Percentiles rank a stretch among this genome's conserved stretches.
These are phyloP conservation scores for Melipona bicolor DNA, from an alignment of 2,888 invertebrate species.

Conservation along the genomic window DNA sequence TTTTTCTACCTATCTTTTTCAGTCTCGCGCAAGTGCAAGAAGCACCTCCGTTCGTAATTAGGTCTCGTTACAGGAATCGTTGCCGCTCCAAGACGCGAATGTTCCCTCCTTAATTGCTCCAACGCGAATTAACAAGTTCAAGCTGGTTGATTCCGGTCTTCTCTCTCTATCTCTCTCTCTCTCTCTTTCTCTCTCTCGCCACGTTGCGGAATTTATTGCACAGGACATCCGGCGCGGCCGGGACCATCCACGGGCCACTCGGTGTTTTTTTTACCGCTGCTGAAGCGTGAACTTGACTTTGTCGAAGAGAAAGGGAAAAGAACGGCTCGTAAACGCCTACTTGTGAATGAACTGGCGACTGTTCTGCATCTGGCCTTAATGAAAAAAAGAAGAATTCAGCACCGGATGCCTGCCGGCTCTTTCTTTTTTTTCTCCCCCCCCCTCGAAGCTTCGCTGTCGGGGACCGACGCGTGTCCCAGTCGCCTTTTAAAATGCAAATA, in stretches of 20 bases:
- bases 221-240: constrained; percentile 45
- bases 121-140: constrained; percentile 32
- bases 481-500: background rate
- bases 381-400: constrained; percentile 44
- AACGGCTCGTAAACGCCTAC: constrained; percentile 44
- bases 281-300: constrained; percentile 57
- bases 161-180: background rate
- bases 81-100: background rate
- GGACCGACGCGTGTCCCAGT: background rate
- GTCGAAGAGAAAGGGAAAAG: constrained; percentile 35
- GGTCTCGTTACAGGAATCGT: background rate
- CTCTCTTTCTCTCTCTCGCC: background rate
- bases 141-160: constrained; percentile 20
- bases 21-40: background rate
- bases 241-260: no score
- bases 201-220: constrained; percentile 28
- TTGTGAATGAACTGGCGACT: constrained; percentile 55
- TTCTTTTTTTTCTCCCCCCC: background rate
- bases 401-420: constrained; percentile 45
- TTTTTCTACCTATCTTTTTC: background rate
- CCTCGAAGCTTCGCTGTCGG: constrained; percentile 11
- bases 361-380: constrained; percentile 54
- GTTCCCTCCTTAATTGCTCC: constrained; percentile 5
- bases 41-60: background rate
- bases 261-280: constrained; percentile 19